Evolutionary conservation across 2,888 invertebrate genomes (phyloP).

Genomic region (Drosophila multiciliata): DNA sequence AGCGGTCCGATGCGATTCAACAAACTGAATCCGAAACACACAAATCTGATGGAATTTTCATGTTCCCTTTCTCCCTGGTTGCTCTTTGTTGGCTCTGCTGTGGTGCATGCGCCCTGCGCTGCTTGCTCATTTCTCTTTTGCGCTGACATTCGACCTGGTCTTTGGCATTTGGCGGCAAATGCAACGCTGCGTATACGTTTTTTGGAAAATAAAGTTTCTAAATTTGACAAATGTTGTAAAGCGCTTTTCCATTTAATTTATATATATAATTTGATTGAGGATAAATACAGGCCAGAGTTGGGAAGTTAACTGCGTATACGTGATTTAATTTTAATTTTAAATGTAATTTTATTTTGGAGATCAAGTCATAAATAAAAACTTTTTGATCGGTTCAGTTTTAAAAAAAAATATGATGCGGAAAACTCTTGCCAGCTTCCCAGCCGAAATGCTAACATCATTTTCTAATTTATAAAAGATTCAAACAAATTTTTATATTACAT

Average conservation of each 20-base stretch:
- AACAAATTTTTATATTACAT: neutral
- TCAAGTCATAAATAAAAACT: neutral
- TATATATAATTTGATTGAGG: neutral
- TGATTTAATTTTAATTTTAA: neutral
- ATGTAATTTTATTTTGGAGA: neutral
- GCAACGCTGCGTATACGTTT: slow-evolving; percentile 69
- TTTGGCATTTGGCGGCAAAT: slow-evolving; percentile 44
- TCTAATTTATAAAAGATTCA: neutral
- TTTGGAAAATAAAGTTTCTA: neutral
- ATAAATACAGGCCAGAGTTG: neutral
- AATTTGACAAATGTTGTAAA: neutral
- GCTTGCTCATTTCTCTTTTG: slow-evolving; percentile 40
- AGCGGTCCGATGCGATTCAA: slow-evolving; percentile 73
- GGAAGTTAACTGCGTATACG: neutral
- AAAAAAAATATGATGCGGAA: neutral
- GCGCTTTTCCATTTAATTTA: neutral
- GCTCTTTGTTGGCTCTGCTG: slow-evolving; percentile 31
- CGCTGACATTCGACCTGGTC: slow-evolving; percentile 44
- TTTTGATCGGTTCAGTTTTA: neutral
- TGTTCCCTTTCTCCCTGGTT: slow-evolving; percentile 8
- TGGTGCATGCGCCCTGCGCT: slow-evolving; percentile 54
- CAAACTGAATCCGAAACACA: slow-evolving; percentile 71
- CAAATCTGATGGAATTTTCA: slow-evolving; percentile 52
- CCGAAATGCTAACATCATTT: neutral
- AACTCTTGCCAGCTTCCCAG: neutral